Base-by-base conservation (phyloP, 2,113 vertebrate species). In the Ophthalmolycus amberensis region DNA sequence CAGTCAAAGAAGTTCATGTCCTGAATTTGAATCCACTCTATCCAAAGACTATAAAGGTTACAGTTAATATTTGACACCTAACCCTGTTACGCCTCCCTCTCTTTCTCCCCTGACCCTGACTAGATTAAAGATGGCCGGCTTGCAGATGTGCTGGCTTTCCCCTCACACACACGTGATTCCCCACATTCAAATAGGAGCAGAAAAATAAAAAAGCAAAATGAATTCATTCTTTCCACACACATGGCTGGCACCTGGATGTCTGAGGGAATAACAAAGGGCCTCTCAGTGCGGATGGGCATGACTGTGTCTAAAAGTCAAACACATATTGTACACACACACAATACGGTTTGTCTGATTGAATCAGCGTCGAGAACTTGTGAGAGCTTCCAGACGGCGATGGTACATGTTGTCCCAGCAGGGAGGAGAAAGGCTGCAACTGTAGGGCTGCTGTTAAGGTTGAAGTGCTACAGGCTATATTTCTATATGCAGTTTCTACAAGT, bases 121-220 rank as follows among this genome's bases (percentile, higher is more conserved):
- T 71, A 40, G 3, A 77, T 75, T 77, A 5, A 48, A 83, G 70
- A 79, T 71, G 83, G 79, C 79, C 84, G 81, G 70, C 85, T 80
- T 85, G 80, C 90, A 92, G 84, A 93, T 91, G 86, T 93, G 87
- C 82, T 86, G 87, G 78, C 87, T 81, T 71, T 63, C 71, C 29
- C 29, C 37, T 80, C 66, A 67, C 80, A 67, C 80, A 90, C 81
- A 89, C 25, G 50, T 79, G 80, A 89, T 74, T 82, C 66, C 46
- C 20, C 34, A 77, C 74, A 81, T 73, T 59, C 25, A 59, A 78
- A 66, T 73, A 85, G 10, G 2, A 83, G 27, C 18, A 76, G 69
- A 79, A 84, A 79, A 80, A 75, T 54, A 29, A 80, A 88, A 88
- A 58, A 5, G 27, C 32, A 59, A 87, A 77, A 83, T 65, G 44